phyloP scores from a whole-genome alignment of 1,140 invertebrate genomes.

The Tetramorium simillimum region DNA sequence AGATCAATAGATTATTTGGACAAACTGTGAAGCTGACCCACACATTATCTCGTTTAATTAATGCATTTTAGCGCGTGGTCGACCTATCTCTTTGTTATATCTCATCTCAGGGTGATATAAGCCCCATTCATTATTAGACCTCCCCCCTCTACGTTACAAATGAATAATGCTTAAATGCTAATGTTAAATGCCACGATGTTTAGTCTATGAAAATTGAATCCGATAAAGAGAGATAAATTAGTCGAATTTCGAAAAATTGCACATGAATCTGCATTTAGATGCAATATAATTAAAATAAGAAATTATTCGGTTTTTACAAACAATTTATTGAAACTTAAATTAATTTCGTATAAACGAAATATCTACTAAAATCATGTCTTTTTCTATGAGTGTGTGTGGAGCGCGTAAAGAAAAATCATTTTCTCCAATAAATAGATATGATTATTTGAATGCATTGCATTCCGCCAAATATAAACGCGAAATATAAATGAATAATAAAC shows the following conservation, averaged over 20 bases:
- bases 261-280: neutral
- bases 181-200: neutral
- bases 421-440: neutral
- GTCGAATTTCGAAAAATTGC: too few relatives aligned
- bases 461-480: neutral
- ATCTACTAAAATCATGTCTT: neutral
- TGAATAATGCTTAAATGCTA: neutral
- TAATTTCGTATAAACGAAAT: neutral
- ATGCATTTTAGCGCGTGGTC: neutral
- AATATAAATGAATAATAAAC: neutral
- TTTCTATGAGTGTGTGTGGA: neutral
- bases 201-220: neutral
- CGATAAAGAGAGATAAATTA: neutral
- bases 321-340: neutral
- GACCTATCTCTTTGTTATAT: neutral
- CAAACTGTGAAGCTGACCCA: neutral
- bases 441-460: neutral
- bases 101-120: neutral
- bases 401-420: neutral
- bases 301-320: neutral
- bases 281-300: neutral
- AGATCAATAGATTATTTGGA: neutral
- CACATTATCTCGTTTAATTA: neutral
- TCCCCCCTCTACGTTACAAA: neutral
- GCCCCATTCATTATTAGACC: neutral